Base-by-base conservation (phyloP, 2,797 vertebrate species). In the Otolemur crassicaudatus region DNA sequence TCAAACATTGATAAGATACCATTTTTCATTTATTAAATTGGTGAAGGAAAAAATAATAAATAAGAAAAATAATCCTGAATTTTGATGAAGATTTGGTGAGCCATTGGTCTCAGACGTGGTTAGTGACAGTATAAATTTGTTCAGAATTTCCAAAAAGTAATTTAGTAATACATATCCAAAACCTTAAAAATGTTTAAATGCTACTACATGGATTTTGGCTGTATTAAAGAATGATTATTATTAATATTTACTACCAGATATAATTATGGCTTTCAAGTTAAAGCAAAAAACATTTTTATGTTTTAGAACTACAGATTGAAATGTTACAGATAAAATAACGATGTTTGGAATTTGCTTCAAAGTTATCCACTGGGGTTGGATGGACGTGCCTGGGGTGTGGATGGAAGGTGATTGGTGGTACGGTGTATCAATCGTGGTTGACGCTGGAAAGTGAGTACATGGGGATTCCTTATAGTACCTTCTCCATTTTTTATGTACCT, bases 171-270 rank as follows among this genome's bases (percentile, higher is more conserved):
- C 83, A 12, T 56, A 77, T 80, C n/a, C 12, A 79, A 63, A 67
- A 14, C 10, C 70, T 90, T 61, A 65, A 83, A 77, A 70, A 20
- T 90, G 8, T 84, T 65, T 65, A 85, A 72, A 17, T 7, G 4
- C 25, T 20, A 56, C 80, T 40, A 12, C 61, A 17, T 10, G 40
- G 56, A 73, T 85, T 79, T 85, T 93, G 60, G 31, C 8, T 34
- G 40, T 69, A 49, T 82, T 93, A 34, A 84, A 83, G 20, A 91
- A 93, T 89, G 23, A 75, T 69, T 94, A 37, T n/a, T n/a, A 60
- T 31, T n/a, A 65, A n/a, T 67, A 69, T 69, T 69, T 67, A 37
- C 63, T 65, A 70, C 34, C 75, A 63, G 56, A 76, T 40, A 0
- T 29, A 95, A 89, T 89, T 69, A 79, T 27, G 22, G n/a, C 70